Conservation (phyloP, 2,797 vertebrate genomes). For the Siniperca scherzeri region DNA sequence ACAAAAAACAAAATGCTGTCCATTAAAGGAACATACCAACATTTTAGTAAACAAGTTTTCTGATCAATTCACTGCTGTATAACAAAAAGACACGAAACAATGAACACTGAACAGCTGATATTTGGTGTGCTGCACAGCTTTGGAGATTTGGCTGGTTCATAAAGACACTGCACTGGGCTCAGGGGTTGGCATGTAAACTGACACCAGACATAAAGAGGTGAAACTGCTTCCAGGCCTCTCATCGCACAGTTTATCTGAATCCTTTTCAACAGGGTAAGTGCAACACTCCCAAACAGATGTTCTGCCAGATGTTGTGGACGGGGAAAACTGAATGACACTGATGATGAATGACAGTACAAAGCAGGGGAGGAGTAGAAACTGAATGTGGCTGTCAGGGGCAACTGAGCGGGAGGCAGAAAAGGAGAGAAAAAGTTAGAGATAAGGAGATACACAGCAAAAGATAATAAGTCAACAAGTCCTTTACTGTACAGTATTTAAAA, state of each 20-base stretch:
- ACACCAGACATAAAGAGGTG: slow-evolving; percentile 40
- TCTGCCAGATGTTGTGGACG: slow-evolving; percentile 59
- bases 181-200: slow-evolving; percentile 24
- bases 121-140: background rate
- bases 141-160: background rate
- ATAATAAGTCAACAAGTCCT: slow-evolving; percentile 14
- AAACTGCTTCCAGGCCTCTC: slow-evolving; percentile 40
- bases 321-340: slow-evolving; percentile 58
- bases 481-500: background rate
- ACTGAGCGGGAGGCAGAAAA: slow-evolving; percentile 31
- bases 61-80: background rate
- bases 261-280: slow-evolving; percentile 47
- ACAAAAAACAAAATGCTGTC: background rate
- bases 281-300: slow-evolving; percentile 72
- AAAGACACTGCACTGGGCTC: slow-evolving; percentile 17
- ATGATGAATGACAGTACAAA: slow-evolving; percentile 73
- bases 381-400: slow-evolving; percentile 56
- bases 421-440: slow-evolving; percentile 24
- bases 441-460: slow-evolving; percentile 15
- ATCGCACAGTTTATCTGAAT: slow-evolving; percentile 40
- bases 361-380: slow-evolving; percentile 61
- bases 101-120: background rate
- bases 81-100: background rate
- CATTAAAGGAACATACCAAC: background rate
- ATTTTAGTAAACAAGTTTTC: background rate